phyloP scores from a whole-genome alignment of 2,797 vertebrate species.

The Aratinga solstitialis region DNA sequence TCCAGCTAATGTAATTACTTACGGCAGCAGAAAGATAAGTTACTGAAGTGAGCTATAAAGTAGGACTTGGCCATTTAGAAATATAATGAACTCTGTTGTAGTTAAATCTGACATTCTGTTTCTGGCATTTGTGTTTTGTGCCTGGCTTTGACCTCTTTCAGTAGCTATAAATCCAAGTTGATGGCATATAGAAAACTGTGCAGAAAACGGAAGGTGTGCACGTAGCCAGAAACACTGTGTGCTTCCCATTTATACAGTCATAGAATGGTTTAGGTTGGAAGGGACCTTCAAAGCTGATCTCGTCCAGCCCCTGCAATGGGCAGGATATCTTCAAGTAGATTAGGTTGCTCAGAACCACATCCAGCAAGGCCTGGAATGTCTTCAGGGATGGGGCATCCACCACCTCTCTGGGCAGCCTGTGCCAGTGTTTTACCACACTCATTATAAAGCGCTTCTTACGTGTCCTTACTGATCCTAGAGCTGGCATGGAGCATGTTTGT shows the following conservation, averaged over 20 bases:
- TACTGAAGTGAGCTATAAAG: neutral
- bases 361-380: neutral
- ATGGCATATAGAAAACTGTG: neutral
- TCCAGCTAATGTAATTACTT: neutral
- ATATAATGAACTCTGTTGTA: neutral
- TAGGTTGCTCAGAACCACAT: neutral
- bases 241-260: neutral
- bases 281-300: neutral
- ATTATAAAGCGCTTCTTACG: neutral
- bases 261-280: neutral
- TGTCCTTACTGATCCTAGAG: accelerated
- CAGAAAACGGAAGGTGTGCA: neutral
- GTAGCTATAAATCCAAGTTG: neutral
- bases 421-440: neutral
- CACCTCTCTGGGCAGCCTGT: neutral
- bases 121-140: neutral
- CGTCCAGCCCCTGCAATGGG: neutral
- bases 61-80: neutral
- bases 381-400: neutral
- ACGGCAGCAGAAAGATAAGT: neutral
- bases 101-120: neutral
- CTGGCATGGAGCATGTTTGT: neutral
- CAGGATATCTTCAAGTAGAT: neutral
- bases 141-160: neutral
- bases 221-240: neutral